Conservation (phyloP, 2,888 invertebrate genomes). For the Cyaniris semiargus region DNA sequence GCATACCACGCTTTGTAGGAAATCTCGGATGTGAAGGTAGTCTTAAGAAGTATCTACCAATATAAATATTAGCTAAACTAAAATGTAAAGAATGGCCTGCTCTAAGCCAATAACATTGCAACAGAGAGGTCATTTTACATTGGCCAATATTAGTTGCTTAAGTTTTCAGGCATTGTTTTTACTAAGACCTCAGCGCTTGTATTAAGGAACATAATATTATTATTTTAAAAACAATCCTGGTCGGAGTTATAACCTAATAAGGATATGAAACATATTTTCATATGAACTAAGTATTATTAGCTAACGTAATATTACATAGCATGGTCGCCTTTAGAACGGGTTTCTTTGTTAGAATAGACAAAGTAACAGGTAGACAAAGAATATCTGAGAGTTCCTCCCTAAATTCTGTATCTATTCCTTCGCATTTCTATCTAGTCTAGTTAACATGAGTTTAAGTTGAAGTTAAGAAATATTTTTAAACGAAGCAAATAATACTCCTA, state of each 20-base stretch:
- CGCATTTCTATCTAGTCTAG: too few relatives aligned
- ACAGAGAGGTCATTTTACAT: slow-evolving; percentile 39
- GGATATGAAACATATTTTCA: slow-evolving; percentile 66
- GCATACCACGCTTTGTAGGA: background rate
- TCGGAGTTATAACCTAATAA: slow-evolving; percentile 59
- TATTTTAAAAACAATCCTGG: slow-evolving; percentile 73
- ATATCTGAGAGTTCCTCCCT: too few relatives aligned
- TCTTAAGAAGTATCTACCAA: background rate
- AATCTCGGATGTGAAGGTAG: background rate
- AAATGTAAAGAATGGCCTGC: background rate
- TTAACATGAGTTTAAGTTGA: too few relatives aligned
- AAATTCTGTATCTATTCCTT: too few relatives aligned
- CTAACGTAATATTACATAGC: too few relatives aligned
- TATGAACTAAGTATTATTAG: too few relatives aligned
- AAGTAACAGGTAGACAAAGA: too few relatives aligned
- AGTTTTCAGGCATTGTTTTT: slow-evolving; percentile 79
- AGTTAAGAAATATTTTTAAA: too few relatives aligned
- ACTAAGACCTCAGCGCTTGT: slow-evolving; percentile 68
- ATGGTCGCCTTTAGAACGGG: too few relatives aligned
- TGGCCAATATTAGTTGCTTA: slow-evolving; percentile 58
- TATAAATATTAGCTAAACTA: background rate
- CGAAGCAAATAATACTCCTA: too few relatives aligned
- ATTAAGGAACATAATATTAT: slow-evolving; percentile 47
- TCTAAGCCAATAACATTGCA: background rate
- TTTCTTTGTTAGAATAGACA: too few relatives aligned